Evolutionary conservation across 2,113 vertebrate species (phyloP).

Genomic region (Scopus umbretta): DNA sequence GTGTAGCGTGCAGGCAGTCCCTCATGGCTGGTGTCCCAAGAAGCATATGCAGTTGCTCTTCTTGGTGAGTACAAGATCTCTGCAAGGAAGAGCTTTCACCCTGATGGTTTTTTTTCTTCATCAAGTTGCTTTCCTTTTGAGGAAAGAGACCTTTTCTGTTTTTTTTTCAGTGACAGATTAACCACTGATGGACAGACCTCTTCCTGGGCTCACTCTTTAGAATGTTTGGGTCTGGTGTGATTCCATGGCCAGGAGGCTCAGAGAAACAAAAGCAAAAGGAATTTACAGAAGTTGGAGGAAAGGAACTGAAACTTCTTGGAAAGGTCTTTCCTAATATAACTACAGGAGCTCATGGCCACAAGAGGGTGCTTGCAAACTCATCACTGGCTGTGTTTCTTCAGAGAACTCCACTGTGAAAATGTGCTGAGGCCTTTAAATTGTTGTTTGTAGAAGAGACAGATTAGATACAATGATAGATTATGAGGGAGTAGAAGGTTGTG

Average conservation of each 20-base stretch:
- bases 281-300: not conserved
- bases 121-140: not conserved
- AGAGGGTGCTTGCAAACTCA: conserved; percentile 5
- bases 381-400: not conserved
- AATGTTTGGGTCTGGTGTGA: accelerated
- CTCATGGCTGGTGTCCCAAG: not conserved
- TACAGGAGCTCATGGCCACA: not conserved
- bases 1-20: accelerated
- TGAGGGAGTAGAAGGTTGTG: not conserved
- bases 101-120: not conserved
- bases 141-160: not conserved
- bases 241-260: not conserved
- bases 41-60: not conserved
- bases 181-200: not conserved
- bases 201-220: not conserved
- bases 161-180: not conserved
- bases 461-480: not conserved
- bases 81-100: not conserved
- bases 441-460: not conserved
- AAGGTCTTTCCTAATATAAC: not conserved
- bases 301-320: not conserved
- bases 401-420: not conserved
- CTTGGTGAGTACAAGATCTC: not conserved
- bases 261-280: not conserved
- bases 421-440: not conserved